Base-by-base conservation (phyloP, 2,797 vertebrate species). In the Aselliscus stoliczkanus region DNA sequence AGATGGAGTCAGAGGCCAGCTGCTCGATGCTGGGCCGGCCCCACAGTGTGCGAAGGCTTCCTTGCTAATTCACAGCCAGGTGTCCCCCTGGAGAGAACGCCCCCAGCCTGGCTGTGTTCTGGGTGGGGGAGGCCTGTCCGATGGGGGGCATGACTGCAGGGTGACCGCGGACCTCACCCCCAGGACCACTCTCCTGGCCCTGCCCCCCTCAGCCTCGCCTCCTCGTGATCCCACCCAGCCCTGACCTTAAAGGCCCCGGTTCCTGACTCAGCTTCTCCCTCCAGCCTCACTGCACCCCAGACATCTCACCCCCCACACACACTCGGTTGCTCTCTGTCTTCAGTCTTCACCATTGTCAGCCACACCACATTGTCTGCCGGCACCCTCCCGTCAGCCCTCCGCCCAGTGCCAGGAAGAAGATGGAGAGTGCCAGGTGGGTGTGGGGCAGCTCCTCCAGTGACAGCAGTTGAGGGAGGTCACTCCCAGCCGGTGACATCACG, bases 81-180 rank as follows among this genome's bases (percentile, higher is more conserved):
- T 23, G 17, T 10, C 1, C 14, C 77, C 64, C 14, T 4, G 31
- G 60, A n/a, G 14, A 23, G 27, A 25, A 39, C 20, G 20, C 2
- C 2, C n/a, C 69, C 7, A 7, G 58, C 34, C 10, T 44, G 81
- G 25, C 70, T 7, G 0, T 89, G 62, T 42, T 50, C 60, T 13
- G 37, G 47, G 69, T 60, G 29, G 0, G 6, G 42, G 23, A 21
- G 15, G 27, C 60, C 76, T 70, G 87, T 47, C 44, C 0, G 0
- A 50, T 44, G 75, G 37, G n/a, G 3, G 9, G 37, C 1, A 18
- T 1, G 2, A 13, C 34, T 0, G 0, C 10, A 1, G 56, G 29
- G 34, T 31, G 47, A 39, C 80, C 3, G 13, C 76, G 25, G 23
- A 56, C 42, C 42, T 42, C 6, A 9, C 42, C 42, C 42, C 42